A percentile compares a stretch with the other conserved stretches of the same genome.
Conservation (phyloP, 2,113 vertebrate species). For the Potamarius usumacintae region DNA sequence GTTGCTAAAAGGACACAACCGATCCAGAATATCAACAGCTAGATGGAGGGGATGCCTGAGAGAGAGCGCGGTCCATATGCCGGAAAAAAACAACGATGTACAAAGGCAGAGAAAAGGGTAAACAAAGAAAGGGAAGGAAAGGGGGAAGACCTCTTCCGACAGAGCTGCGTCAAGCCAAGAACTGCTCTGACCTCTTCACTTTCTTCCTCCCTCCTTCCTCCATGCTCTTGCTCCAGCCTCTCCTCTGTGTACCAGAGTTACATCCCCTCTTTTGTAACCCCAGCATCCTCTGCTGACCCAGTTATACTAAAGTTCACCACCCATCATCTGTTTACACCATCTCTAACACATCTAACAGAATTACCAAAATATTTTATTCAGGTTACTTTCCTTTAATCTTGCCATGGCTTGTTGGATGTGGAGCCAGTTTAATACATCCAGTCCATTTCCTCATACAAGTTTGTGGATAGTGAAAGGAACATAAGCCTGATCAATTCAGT, state of each 20-base stretch:
- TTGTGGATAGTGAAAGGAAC: background rate
- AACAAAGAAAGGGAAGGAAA: conserved; percentile 45
- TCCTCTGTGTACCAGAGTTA: background rate
- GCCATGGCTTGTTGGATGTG: background rate
- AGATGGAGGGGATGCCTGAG: background rate
- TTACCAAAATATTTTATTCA: background rate
- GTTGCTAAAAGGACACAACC: background rate
- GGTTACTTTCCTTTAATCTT: no score
- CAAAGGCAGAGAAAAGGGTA: conserved; percentile 36
- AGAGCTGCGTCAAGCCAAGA: conserved; percentile 36
- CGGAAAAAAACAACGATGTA: conserved; percentile 38
- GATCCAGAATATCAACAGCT: conserved; percentile 46
- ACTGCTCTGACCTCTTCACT: conserved; percentile 20
- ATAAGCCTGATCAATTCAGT: background rate
- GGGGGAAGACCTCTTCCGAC: conserved; percentile 47
- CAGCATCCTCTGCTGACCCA: conserved; percentile 17
- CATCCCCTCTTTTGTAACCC: conserved; percentile 32
- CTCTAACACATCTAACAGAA: background rate
- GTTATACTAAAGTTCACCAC: background rate
- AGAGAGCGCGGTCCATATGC: conserved; percentile 27
- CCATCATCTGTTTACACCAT: background rate
- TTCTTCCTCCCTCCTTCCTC: conserved; percentile 20
- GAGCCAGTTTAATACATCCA: background rate
- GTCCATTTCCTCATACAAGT: background rate
- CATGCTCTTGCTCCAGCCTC: conserved; percentile 11